Evolutionary conservation across 2,888 invertebrate genomes (phyloP), one percentile per base, ranked within the genome.

Genomic region (Nemotelus pantherinus): DNA sequence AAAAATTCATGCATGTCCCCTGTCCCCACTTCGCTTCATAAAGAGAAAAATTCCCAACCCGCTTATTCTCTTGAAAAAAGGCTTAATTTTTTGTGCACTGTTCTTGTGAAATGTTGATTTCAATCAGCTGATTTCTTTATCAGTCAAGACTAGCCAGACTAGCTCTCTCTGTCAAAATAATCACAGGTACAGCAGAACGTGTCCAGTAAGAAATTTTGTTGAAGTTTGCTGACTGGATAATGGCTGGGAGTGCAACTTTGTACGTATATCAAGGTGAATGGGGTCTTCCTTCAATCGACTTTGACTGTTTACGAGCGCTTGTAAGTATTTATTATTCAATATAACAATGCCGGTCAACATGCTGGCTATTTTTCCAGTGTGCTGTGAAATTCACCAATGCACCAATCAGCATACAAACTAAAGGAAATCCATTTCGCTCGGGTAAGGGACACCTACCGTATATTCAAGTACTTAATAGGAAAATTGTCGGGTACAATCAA

Each of bases 221-320:
- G 57, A 25, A 10, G 25, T 57, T 9, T 10, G n/a, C 25, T 57
- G 41, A 39, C 39, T 43, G 70, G 65, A 74, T 80, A 79, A 86
- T 86, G 86, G 83, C 83, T 80, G 80, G 85, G 67, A 86, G 85
- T 57, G 83, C 85, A 5, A 83, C 91, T 85, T 87, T 96, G 81
- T 91, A 93, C 86, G 92, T 95, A 81, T 96, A 95, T 92, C 91
- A 92, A 84, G 94, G 95, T 41, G 95, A 95, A 86, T 96, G 93
- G 92, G 95, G 95, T 43, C 88, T 97, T 74, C 94, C 95, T 0
- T 95, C 96, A 0, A 90, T 96, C 78, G 95, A 96, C 89, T 89
- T 93, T 79, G 92, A 93, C 85, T 95, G 95, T 85, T 88, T 96
- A 65, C 92, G 95, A 87, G 91, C 93, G 83, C 88, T 96, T 90